phyloP scores from a whole-genome alignment of 2,888 invertebrate genomes.

The Chironomus tentans region DNA sequence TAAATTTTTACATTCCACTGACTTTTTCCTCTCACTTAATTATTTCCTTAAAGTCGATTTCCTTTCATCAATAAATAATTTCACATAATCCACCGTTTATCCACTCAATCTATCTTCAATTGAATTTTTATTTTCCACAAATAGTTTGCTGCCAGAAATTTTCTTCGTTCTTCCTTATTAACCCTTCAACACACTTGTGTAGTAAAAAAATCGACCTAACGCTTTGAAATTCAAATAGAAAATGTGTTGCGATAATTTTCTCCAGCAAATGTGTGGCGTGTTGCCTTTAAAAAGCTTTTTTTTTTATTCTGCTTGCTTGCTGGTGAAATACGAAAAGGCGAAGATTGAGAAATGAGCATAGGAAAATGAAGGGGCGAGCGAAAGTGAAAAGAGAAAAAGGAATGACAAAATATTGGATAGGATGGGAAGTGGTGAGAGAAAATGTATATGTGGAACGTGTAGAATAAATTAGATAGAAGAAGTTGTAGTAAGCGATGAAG shows the following conservation, averaged over 20 bases:
- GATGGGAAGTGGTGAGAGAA: background rate
- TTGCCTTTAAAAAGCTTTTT: slow-evolving; percentile 4
- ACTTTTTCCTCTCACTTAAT: too few relatives aligned
- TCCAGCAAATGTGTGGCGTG: background rate
- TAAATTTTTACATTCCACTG: too few relatives aligned
- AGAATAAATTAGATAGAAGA: too few relatives aligned
- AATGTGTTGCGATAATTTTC: slow-evolving; percentile 17
- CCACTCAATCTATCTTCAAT: too few relatives aligned
- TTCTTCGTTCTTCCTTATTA: background rate
- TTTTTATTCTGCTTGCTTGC: too few relatives aligned
- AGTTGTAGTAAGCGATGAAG: too few relatives aligned
- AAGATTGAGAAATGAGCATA: slow-evolving; percentile 4
- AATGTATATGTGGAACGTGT: too few relatives aligned
- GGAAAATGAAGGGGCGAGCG: background rate
- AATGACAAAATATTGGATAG: background rate
- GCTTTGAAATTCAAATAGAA: slow-evolving; percentile 18
- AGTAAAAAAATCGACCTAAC: slow-evolving; percentile 3
- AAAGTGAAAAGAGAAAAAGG: background rate
- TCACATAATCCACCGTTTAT: too few relatives aligned
- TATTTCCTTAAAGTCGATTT: too few relatives aligned
- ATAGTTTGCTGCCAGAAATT: background rate
- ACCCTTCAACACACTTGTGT: background rate
- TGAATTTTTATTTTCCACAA: background rate
- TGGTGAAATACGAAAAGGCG: background rate
- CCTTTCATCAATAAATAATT: too few relatives aligned